phyloP scores from a whole-genome alignment of 1,140 invertebrate genomes.

The Vanessa tameamea region DNA sequence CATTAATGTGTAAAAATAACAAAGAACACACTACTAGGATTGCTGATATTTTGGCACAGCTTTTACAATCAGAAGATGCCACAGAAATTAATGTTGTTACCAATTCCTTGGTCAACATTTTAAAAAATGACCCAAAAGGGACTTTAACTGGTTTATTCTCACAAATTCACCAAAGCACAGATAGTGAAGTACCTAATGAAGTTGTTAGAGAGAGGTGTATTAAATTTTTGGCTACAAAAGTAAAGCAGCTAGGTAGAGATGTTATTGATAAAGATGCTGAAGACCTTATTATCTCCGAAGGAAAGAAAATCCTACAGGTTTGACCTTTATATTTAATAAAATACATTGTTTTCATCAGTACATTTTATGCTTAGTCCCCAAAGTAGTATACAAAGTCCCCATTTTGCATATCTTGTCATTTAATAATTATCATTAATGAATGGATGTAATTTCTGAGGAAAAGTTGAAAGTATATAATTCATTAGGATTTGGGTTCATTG shows the following conservation, averaged over 20 bases:
- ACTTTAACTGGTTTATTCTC: conserved; percentile 92
- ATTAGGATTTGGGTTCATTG: too few relatives aligned
- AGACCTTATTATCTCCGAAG: conserved; percentile 91
- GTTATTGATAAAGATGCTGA: conserved; percentile 92
- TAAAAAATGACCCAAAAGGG: conserved; percentile 84
- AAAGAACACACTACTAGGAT: conserved; percentile 92
- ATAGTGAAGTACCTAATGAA: conserved; percentile 86
- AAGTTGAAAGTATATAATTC: too few relatives aligned
- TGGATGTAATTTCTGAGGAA: too few relatives aligned
- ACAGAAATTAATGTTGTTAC: conserved; percentile 90
- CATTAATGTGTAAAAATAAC: conserved; percentile 91
- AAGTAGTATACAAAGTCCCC: too few relatives aligned
- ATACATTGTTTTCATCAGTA: background rate
- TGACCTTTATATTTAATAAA: conserved; percentile 1
- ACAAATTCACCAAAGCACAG: conserved; percentile 90
- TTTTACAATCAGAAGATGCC: conserved; percentile 92
- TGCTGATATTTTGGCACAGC: conserved; percentile 94
- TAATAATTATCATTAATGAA: too few relatives aligned
- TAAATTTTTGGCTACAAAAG: conserved; percentile 92
- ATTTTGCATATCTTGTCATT: too few relatives aligned
- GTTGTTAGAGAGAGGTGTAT: conserved; percentile 92
- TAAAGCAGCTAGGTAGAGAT: conserved; percentile 89
- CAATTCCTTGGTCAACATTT: conserved; percentile 83
- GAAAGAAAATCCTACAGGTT: conserved; percentile 92
- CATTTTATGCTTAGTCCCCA: background rate